Conservation (phyloP, 2,888 invertebrate genomes). For the Tenthredo livida region DNA sequence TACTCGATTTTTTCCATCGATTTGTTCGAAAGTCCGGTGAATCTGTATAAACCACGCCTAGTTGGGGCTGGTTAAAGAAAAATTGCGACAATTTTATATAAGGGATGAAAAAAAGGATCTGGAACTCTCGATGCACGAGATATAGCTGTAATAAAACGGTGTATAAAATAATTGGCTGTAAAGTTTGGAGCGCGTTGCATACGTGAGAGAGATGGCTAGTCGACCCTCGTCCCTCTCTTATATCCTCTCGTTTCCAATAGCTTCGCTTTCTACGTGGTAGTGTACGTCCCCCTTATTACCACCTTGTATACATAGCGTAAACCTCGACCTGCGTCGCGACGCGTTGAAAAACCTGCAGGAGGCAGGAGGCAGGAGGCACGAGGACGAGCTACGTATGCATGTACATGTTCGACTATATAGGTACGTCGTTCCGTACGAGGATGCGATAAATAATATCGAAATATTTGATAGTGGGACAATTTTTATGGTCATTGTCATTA, state of each 20-base stretch:
- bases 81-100: neutral
- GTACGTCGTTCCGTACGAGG: neutral
- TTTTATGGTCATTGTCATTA: constrained; percentile 78
- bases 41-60: neutral
- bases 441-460: constrained; percentile 73
- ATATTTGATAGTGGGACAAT: constrained; percentile 78
- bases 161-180: constrained; percentile 77
- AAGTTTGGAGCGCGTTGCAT: constrained; percentile 68
- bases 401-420: neutral
- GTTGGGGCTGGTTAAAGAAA: neutral
- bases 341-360: neutral
- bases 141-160: constrained; percentile 68
- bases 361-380: neutral
- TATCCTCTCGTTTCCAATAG: constrained; percentile 34
- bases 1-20: neutral
- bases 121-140: constrained; percentile 43
- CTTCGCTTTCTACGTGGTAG: neutral
- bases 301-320: constrained; percentile 23
- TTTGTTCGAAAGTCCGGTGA: neutral
- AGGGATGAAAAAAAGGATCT: neutral
- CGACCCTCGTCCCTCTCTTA: neutral
- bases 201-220: constrained; percentile 32
- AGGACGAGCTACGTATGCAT: neutral
- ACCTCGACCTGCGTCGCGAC: constrained; percentile 20
- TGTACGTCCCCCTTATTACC: constrained; percentile 10